Conservation (phyloP, 2,888 invertebrate species). For the Sarcophaga caerulescens region DNA sequence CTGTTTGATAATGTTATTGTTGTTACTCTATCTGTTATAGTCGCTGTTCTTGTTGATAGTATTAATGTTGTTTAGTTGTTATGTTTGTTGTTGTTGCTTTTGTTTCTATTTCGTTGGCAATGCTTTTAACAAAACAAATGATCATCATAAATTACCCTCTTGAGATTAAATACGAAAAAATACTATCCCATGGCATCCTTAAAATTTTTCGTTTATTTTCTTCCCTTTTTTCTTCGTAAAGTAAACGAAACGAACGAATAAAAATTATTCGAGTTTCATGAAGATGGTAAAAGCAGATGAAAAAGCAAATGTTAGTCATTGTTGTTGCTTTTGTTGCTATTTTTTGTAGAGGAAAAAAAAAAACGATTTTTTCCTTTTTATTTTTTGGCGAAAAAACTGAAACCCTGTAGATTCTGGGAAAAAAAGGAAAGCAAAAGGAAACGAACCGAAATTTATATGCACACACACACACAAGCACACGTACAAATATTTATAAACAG, state of each 20-base stretch:
- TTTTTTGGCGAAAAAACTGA: not conserved
- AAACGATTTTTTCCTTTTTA: not conserved
- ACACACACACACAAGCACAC: not conserved
- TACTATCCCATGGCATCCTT: slow-evolving; percentile 35
- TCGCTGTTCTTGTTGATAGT: slow-evolving; percentile 43
- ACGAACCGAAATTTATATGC: not conserved
- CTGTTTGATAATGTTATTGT: not conserved
- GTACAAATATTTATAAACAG: not conserved
- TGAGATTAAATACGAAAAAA: slow-evolving; percentile 74
- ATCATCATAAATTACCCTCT: slow-evolving; percentile 80
- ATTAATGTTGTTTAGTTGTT: slow-evolving; percentile 42
- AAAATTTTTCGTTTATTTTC: not conserved
- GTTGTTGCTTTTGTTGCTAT: slow-evolving; percentile 27
- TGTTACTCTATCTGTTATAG: not conserved
- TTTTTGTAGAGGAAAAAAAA: slow-evolving; percentile 22
- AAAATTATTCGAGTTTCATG: slow-evolving; percentile 45
- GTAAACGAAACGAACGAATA: slow-evolving; percentile 1
- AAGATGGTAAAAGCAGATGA: slow-evolving; percentile 27
- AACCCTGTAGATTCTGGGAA: not conserved
- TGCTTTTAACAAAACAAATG: slow-evolving; percentile 79
- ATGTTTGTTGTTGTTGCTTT: slow-evolving; percentile 26
- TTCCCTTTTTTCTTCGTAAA: not conserved
- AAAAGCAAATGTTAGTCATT: slow-evolving; percentile 47
- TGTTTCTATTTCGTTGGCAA: slow-evolving; percentile 59
- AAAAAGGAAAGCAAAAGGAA: not conserved